These are phyloP conservation scores for Tetragonula carbonaria DNA, from an alignment of 2,888 invertebrate genomes.

Conservation along the genomic window DNA sequence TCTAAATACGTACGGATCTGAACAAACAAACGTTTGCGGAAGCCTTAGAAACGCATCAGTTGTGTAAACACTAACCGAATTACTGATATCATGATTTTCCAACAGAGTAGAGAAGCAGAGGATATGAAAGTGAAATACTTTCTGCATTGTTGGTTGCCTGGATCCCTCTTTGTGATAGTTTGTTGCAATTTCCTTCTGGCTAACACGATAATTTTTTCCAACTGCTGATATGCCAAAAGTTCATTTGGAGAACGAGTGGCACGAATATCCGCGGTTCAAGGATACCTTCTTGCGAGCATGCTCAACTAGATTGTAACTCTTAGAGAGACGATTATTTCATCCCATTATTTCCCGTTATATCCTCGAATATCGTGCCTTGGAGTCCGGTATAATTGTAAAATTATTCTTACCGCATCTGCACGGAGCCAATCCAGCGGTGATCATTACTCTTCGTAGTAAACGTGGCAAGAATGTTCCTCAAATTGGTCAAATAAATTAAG, in stretches of 20 bases:
- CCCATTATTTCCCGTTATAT: conserved; percentile 67
- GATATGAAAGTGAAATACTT: background rate
- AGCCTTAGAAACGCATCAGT: conserved; percentile 37
- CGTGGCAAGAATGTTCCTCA: background rate
- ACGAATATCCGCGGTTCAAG: conserved; percentile 36
- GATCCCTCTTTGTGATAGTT: background rate
- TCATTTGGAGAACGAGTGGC: background rate
- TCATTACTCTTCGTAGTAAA: conserved; percentile 18
- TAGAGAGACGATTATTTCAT: conserved; percentile 63
- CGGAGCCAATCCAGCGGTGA: conserved; percentile 25
- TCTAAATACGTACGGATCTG: conserved; percentile 17
- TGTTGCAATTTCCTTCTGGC: background rate
- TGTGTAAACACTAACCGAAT: conserved; percentile 51
- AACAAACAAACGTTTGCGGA: conserved; percentile 51
- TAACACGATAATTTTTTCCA: background rate
- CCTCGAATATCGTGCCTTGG: conserved; percentile 62
- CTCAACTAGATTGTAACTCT: conserved; percentile 50
- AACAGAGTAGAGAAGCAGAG: conserved; percentile 1
- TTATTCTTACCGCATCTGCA: conserved; percentile 52
- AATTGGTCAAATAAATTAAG: background rate
- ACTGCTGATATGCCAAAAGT: background rate
- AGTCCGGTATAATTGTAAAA: conserved; percentile 55
- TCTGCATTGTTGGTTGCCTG: background rate
- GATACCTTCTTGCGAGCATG: conserved; percentile 23
- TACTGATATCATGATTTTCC: conserved; percentile 26